phyloP scores from a whole-genome alignment of 2,797 vertebrate genomes.

The Halcyon leucocephala region DNA sequence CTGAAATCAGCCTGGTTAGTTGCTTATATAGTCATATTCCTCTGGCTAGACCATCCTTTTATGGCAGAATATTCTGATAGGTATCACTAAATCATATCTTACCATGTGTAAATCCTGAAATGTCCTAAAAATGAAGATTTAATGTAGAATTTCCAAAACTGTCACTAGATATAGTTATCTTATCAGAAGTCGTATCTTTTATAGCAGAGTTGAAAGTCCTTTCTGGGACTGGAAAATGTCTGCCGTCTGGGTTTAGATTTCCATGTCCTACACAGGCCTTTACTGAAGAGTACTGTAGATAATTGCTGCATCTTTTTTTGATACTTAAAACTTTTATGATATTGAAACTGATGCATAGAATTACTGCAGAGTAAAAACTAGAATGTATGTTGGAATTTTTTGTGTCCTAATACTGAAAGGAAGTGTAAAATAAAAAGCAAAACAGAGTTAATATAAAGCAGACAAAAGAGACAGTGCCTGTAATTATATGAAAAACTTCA shows the following conservation, averaged over 20 bases:
- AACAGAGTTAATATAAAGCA: background rate
- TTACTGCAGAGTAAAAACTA: background rate
- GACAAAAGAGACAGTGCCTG: background rate
- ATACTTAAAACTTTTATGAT: background rate
- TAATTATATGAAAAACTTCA: slow-evolving; percentile 2
- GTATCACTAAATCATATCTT: background rate
- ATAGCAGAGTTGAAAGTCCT: background rate
- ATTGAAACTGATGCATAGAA: background rate
- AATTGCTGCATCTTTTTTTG: background rate
- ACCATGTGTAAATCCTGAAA: background rate
- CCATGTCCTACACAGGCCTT: background rate
- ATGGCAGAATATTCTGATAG: background rate
- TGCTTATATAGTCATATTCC: background rate
- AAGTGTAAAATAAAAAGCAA: background rate
- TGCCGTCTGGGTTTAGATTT: background rate
- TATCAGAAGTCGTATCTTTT: background rate
- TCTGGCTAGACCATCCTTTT: background rate
- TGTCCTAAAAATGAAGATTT: background rate
- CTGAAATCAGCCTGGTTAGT: background rate
- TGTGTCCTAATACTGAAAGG: background rate
- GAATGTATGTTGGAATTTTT: background rate
- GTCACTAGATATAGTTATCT: background rate
- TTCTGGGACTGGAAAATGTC: background rate
- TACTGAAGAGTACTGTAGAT: background rate
- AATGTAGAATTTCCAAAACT: background rate